A percentile compares a stretch with the other conserved stretches of the same genome.
phyloP scores from a whole-genome alignment of 2,113 vertebrate species.

The Empidonax alnorum region DNA sequence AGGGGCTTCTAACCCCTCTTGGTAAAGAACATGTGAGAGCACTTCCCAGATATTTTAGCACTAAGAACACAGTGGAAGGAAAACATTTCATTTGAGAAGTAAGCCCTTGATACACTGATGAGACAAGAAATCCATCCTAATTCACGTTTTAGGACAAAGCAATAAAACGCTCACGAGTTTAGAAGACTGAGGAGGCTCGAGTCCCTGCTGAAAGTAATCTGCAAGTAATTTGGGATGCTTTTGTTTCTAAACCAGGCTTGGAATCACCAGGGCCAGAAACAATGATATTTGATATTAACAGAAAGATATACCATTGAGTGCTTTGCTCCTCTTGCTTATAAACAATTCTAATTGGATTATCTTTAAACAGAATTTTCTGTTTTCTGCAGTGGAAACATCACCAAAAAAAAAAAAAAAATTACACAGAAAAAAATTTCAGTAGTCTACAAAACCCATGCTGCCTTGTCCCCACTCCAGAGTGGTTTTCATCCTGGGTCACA shows the following conservation, averaged over 20 bases:
- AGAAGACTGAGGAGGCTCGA: conserved; percentile 16
- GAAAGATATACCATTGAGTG: conserved; percentile 5
- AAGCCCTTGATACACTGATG: background rate
- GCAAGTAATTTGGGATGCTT: conserved; percentile 14
- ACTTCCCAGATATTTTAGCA: background rate
- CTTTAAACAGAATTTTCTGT: background rate
- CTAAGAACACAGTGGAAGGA: background rate
- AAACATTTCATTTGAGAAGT: conserved; percentile 30
- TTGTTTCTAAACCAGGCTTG: background rate
- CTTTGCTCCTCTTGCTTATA: conserved; percentile 20
- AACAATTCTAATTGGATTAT: background rate
- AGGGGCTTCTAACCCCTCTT: background rate
- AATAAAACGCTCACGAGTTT: background rate
- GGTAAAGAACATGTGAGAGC: background rate
- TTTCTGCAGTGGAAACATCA: background rate
- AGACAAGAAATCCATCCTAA: background rate
- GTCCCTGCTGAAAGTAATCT: conserved; percentile 8
- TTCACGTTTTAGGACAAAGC: background rate
- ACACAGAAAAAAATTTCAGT: background rate
- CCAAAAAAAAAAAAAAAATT: background rate
- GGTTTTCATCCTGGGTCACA: background rate
- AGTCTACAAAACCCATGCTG: background rate
- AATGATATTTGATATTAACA: background rate
- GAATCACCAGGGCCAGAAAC: background rate
- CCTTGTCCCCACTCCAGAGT: background rate